phyloP scores from a whole-genome alignment of 2,113 vertebrate genomes.

The Bombycilla garrulus region DNA sequence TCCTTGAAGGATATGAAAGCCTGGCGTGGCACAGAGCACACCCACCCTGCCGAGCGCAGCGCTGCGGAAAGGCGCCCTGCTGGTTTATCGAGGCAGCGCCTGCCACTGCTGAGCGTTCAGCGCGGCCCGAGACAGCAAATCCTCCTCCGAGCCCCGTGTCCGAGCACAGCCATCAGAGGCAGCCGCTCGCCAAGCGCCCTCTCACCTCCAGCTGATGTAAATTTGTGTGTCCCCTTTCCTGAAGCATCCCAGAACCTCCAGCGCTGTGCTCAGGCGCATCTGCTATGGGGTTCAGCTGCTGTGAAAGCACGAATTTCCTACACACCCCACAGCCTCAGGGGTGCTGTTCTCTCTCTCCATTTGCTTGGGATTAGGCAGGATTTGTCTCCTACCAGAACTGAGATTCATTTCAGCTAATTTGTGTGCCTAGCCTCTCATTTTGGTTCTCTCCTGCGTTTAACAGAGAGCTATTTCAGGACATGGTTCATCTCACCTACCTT shows the following conservation, averaged over 20 bases:
- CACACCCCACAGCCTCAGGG: background rate
- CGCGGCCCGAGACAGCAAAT: background rate
- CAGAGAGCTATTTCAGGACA: background rate
- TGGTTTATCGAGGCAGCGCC: background rate
- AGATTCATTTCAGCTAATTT: background rate
- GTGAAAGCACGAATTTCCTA: background rate
- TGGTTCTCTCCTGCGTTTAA: background rate
- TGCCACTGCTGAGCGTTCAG: background rate
- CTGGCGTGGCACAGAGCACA: background rate
- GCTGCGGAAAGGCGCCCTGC: background rate
- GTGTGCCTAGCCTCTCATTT: background rate
- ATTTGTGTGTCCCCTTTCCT: background rate
- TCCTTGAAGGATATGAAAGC: conserved; percentile 23
- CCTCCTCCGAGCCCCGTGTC: background rate
- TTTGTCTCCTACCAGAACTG: background rate
- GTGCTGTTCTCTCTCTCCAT: background rate
- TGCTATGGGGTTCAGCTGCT: background rate
- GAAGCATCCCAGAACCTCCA: background rate
- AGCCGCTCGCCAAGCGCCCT: background rate
- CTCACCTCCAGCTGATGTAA: background rate
- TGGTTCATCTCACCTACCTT: background rate
- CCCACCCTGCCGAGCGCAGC: background rate
- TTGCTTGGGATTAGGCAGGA: background rate
- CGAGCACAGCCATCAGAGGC: background rate
- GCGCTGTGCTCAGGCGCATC: rapidly evolving